Percentiles rank a stretch among this genome's conserved stretches.
These are phyloP conservation scores for Sternotherus odoratus DNA, from an alignment of 2,797 vertebrate genomes.

Conservation along the genomic window DNA sequence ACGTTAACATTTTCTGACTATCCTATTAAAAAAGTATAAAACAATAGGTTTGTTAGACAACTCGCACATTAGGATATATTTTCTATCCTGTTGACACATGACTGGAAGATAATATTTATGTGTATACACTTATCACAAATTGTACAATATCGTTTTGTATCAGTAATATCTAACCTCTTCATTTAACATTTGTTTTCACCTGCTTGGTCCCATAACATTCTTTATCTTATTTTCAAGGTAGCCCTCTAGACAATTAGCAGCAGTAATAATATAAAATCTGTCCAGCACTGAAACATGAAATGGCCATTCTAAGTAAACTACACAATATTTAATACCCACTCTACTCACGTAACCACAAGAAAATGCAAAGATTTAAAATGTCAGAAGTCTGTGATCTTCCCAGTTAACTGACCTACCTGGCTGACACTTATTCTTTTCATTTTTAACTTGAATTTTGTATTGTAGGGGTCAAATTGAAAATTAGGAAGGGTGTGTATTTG, in stretches of 20 bases:
- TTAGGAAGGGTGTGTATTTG: neutral
- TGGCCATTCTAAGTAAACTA: conserved; percentile 49
- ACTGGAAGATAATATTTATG: conserved; percentile 23
- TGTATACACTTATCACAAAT: conserved; percentile 23
- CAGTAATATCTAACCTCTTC: conserved; percentile 47
- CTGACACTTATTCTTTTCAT: conserved; percentile 37
- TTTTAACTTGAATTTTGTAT: conserved; percentile 26
- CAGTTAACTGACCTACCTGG: conserved; percentile 46
- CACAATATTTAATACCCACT: conserved; percentile 66
- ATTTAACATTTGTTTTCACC: conserved; percentile 56
- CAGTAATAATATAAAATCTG: conserved; percentile 63
- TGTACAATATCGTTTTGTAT: conserved; percentile 55
- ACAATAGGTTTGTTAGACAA: neutral
- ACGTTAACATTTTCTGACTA: neutral
- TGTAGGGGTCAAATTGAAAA: neutral
- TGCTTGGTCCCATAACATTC: conserved; percentile 59
- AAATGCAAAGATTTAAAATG: conserved; percentile 65
- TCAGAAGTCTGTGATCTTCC: conserved; percentile 45
- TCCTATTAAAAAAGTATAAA: conserved; percentile 24
- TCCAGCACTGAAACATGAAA: conserved; percentile 65
- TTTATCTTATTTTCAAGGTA: conserved; percentile 63
- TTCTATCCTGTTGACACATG: neutral
- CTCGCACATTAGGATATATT: neutral
- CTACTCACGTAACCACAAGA: conserved; percentile 59
- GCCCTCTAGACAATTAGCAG: conserved; percentile 66